Conservation (phyloP, 1,140 invertebrate species). For the Bombus ignitus region DNA sequence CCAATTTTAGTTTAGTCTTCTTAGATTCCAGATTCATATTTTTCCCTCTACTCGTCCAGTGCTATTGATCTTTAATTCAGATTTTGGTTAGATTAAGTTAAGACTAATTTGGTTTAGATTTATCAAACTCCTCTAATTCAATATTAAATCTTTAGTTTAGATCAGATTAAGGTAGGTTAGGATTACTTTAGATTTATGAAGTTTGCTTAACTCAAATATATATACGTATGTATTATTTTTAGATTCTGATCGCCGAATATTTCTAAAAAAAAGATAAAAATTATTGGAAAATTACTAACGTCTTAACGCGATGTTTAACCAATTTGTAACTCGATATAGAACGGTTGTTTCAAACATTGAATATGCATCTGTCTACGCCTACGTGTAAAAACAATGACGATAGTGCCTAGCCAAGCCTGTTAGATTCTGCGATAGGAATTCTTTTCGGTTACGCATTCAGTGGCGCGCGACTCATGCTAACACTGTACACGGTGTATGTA, state of each 20-base stretch:
- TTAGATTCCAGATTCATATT: no score
- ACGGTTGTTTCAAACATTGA: neutral
- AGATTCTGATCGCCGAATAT: no score
- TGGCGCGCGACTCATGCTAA: neutral
- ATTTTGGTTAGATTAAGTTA: neutral
- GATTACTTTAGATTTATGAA: neutral
- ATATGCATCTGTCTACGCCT: neutral
- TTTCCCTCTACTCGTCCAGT: no score
- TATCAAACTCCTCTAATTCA: neutral
- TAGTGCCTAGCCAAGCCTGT: neutral
- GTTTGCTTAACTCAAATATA: no score
- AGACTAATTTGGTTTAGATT: neutral
- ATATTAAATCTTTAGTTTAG: neutral
- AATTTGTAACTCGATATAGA: no score
- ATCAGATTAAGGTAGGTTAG: neutral
- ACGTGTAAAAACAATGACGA: neutral
- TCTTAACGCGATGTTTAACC: no score
- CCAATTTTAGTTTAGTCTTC: no score
- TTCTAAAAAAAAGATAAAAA: no score
- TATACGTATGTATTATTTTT: no score
- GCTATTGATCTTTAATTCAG: neutral
- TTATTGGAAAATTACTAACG: no score
- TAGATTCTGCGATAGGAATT: slow-evolving; percentile 6
- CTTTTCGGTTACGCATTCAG: slow-evolving; percentile 5
- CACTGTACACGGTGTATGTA: neutral